These are phyloP conservation scores for Baryphthengus martii DNA, from an alignment of 2,113 vertebrate species.

Conservation along the genomic window DNA sequence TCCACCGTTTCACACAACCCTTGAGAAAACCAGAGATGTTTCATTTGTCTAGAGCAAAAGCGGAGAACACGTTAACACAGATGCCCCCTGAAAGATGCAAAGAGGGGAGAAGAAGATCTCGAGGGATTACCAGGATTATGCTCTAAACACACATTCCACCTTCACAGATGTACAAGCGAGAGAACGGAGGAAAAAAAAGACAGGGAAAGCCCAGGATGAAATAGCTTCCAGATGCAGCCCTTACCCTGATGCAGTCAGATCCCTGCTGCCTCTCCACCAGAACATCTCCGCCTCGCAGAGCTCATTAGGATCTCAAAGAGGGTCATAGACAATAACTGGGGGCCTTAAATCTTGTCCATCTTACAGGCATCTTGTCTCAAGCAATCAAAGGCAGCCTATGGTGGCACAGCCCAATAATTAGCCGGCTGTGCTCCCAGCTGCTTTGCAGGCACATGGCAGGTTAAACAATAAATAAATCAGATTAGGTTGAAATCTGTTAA, in stretches of 20 bases:
- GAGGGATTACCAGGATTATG: not conserved
- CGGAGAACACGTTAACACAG: not conserved
- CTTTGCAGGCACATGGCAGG: slow-evolving; percentile 63
- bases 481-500: slow-evolving; percentile 58
- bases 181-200: slow-evolving; percentile 5
- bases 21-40: not conserved
- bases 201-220: not conserved
- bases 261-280: slow-evolving; percentile 13
- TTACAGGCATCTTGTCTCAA: slow-evolving; percentile 32
- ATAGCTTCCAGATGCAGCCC: slow-evolving; percentile 58
- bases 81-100: not conserved
- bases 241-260: slow-evolving; percentile 34
- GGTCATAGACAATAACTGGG: slow-evolving; percentile 28
- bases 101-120: not conserved
- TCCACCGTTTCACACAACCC: not conserved
- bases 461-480: slow-evolving; percentile 68
- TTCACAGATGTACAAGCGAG: not conserved
- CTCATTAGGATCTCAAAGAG: slow-evolving; percentile 40
- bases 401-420: slow-evolving; percentile 41
- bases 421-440: slow-evolving; percentile 61
- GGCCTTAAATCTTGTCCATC: slow-evolving; percentile 58
- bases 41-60: slow-evolving; percentile 34
- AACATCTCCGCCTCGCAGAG: slow-evolving; percentile 47
- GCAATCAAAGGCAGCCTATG: slow-evolving; percentile 59
- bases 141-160: slow-evolving; percentile 33